Conservation (phyloP, 2,113 vertebrate species). For the Leptobrachium leishanense region DNA sequence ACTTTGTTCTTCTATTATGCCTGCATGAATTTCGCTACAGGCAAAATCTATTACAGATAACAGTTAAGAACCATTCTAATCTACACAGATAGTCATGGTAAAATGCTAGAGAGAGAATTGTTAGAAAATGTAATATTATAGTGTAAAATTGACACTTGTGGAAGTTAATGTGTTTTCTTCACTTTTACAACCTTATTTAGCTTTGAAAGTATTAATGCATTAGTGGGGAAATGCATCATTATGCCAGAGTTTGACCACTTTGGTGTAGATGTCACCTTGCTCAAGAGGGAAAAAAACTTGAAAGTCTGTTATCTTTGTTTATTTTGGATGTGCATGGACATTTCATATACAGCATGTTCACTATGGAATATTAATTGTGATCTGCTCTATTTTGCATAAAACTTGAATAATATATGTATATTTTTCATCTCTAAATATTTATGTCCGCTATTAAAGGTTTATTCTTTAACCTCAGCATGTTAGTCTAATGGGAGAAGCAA, state of each 20-base stretch:
- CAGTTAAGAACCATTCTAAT: slow-evolving; percentile 83
- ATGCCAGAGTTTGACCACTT: slow-evolving; percentile 50
- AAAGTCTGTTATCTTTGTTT: background rate
- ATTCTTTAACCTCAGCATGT: too few species aligned
- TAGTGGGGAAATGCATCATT: slow-evolving; percentile 57
- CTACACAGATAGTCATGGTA: slow-evolving; percentile 73
- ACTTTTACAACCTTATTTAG: slow-evolving; percentile 58
- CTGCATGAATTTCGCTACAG: slow-evolving; percentile 81
- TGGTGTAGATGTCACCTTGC: slow-evolving; percentile 54
- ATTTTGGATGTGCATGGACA: slow-evolving; percentile 7
- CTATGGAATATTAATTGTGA: slow-evolving; percentile 17
- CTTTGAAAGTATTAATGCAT: slow-evolving; percentile 62
- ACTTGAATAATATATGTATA: slow-evolving; percentile 2
- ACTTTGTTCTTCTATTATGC: slow-evolving; percentile 83
- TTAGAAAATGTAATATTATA: slow-evolving; percentile 71
- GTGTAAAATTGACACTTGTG: slow-evolving; percentile 67
- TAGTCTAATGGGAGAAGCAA: too few species aligned
- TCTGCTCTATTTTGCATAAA: background rate
- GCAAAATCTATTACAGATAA: slow-evolving; percentile 86
- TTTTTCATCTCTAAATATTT: slow-evolving; percentile 2
- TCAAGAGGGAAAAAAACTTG: slow-evolving; percentile 54
- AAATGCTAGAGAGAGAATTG: slow-evolving; percentile 70
- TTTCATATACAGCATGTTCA: background rate
- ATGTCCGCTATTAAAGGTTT: background rate
- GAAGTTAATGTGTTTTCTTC: slow-evolving; percentile 60